Percentiles rank a stretch among this genome's conserved stretches.
phyloP scores from a whole-genome alignment of 2,113 vertebrate genomes.

The Bothrops jararaca region DNA sequence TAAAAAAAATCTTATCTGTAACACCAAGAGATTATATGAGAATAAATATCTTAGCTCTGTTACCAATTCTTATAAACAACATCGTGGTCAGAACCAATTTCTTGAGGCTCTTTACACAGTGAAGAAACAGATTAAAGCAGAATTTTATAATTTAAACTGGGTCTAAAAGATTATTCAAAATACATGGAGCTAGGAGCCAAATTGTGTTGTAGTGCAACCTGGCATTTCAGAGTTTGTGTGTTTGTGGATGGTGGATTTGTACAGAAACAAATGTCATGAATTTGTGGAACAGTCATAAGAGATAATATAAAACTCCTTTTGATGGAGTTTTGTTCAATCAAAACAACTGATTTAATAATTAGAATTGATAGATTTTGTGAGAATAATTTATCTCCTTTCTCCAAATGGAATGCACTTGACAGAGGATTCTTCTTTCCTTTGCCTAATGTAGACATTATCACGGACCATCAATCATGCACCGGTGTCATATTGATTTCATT shows the following conservation, averaged over 20 bases:
- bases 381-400: slow-evolving; percentile 30
- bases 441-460: slow-evolving; percentile 32
- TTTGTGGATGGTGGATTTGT: slow-evolving; percentile 36
- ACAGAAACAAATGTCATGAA: slow-evolving; percentile 33
- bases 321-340: background rate
- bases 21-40: background rate
- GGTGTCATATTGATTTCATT: slow-evolving; percentile 16
- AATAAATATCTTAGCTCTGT: background rate
- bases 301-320: slow-evolving; percentile 40
- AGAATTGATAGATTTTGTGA: slow-evolving; percentile 59
- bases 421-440: slow-evolving; percentile 34
- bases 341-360: slow-evolving; percentile 52
- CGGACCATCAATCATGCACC: slow-evolving; percentile 19
- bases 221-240: background rate
- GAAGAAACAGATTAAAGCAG: background rate
- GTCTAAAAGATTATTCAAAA: background rate
- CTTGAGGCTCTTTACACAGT: background rate
- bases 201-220: background rate
- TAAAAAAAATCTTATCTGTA: background rate
- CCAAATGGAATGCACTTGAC: slow-evolving; percentile 36
- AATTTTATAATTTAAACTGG: background rate
- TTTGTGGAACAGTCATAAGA: slow-evolving; percentile 15
- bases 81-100: background rate
- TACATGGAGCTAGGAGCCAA: background rate
- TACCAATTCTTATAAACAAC: background rate